Conservation (phyloP, 2,888 invertebrate species). For the Empis stercorea region DNA sequence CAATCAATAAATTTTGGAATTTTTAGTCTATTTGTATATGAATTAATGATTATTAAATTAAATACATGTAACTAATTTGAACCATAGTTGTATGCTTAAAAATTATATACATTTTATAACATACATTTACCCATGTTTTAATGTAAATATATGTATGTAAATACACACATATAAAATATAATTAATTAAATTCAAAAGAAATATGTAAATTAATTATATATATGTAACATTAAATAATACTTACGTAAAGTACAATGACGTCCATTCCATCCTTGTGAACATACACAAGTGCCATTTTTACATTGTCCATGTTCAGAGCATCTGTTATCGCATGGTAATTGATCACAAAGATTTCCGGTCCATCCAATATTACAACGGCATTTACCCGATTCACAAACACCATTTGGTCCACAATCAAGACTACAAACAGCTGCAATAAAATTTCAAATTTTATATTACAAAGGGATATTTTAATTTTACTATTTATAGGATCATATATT, state of each 20-base stretch:
- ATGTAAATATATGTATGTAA: no score
- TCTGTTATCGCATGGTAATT: constrained; percentile 77
- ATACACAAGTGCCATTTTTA: constrained; percentile 94
- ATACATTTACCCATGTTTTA: no score
- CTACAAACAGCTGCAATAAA: constrained; percentile 66
- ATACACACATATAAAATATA: not conserved
- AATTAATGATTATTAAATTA: no score
- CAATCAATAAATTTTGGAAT: no score
- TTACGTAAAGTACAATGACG: constrained; percentile 93
- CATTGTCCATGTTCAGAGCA: constrained; percentile 95
- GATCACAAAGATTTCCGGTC: constrained; percentile 86
- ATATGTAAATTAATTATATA: not conserved
- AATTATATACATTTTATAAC: no score
- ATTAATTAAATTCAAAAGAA: not conserved
- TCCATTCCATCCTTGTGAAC: constrained; percentile 97
- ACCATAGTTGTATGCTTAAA: no score
- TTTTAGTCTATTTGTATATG: no score
- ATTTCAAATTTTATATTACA: not conserved
- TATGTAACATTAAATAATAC: no score
- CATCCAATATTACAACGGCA: constrained; percentile 88
- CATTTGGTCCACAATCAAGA: constrained; percentile 85
- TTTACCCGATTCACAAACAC: constrained; percentile 82
- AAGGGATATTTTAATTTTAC: no score
- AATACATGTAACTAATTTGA: no score
- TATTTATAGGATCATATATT: no score